Evolutionary conservation across 2,888 invertebrate species (phyloP).

Genomic region (Vanessa cardui): DNA sequence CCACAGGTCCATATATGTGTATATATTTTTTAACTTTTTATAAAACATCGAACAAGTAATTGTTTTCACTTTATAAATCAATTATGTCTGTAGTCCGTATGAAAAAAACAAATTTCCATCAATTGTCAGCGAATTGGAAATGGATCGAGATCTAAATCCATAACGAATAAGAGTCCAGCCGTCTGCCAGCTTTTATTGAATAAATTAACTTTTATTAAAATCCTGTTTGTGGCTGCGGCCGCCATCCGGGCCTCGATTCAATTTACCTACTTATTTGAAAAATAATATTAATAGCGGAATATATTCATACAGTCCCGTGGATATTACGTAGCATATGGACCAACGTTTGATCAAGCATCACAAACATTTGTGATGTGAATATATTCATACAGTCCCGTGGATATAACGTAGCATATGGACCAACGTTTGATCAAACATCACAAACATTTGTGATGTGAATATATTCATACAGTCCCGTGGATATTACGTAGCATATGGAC

Average conservation of each 20-base stretch:
- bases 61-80: too few species aligned
- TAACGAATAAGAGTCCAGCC: conserved; percentile 56
- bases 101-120: conserved; percentile 31
- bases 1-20: too few species aligned
- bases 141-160: conserved; percentile 53
- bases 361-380: too few species aligned
- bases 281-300: conserved; percentile 30
- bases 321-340: background rate
- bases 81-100: background rate
- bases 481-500: background rate
- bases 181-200: conserved; percentile 66
- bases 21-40: too few species aligned
- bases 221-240: conserved; percentile 33
- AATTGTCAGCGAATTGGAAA: conserved; percentile 49
- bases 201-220: conserved; percentile 79
- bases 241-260: conserved; percentile 45
- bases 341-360: background rate
- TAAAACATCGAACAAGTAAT: background rate
- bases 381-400: conserved; percentile 10
- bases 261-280: conserved; percentile 55
- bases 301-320: conserved; percentile 10
- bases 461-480: conserved; percentile 10
- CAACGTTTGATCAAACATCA: background rate
- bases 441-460: too few species aligned
- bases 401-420: background rate